A percentile compares a stretch with the other conserved stretches of the same genome.
Conservation (phyloP, 2,888 invertebrate species). For the Panopea generosa region DNA sequence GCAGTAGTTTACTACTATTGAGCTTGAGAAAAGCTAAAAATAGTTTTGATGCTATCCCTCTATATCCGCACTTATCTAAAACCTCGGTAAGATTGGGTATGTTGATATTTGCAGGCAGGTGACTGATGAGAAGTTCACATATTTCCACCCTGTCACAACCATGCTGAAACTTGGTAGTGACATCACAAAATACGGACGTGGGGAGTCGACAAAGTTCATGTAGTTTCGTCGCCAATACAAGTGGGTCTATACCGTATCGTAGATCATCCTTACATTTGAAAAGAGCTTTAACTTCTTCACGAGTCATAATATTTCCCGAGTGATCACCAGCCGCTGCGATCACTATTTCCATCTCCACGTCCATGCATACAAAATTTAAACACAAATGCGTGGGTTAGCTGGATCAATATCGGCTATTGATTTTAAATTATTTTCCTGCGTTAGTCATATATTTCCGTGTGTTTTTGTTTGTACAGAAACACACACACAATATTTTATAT, state of each 20-base stretch:
- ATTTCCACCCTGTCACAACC: not conserved
- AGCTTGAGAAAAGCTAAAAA: constrained; percentile 2
- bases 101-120: not conserved
- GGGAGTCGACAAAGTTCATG: not conserved
- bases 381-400: no score
- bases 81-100: not conserved
- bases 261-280: not conserved
- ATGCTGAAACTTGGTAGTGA: not conserved
- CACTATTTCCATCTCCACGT: no score
- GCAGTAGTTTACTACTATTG: not conserved
- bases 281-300: not conserved
- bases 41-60: constrained; percentile 10
- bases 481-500: no score
- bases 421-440: no score
- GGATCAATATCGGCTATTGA: no score
- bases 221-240: not conserved
- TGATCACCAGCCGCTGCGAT: no score
- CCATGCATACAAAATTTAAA: not conserved
- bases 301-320: not conserved
- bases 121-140: constrained; percentile 6
- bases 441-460: no score
- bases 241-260: not conserved
- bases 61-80: constrained; percentile 30
- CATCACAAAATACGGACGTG: not conserved
- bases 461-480: no score